Base-by-base conservation (phyloP, 2,113 vertebrate species). In the Tamias sibiricus region DNA sequence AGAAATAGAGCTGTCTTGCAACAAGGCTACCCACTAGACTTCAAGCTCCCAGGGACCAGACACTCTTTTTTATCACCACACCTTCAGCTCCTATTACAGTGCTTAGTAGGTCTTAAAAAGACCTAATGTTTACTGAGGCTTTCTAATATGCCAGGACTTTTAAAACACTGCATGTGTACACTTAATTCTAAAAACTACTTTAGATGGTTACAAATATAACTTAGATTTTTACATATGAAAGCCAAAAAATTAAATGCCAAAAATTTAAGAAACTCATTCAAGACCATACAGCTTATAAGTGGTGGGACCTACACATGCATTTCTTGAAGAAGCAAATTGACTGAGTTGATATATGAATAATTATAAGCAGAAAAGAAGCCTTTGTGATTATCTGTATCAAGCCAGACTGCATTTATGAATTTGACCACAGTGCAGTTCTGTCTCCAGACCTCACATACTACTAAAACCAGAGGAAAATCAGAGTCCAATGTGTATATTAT, bases 381-480 rank as follows among this genome's bases (percentile, higher is more conserved):
- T 75, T 6, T 84, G 10, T 49, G 44, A 68, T 66, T 74, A 4
- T 76, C 44, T 49, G 28, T 76, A 64, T 97, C 37, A 76, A 69
- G 59, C 30, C 24, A 71, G 26, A 69, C 22, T 94, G 17, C 44
- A 92, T 30, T 66, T 75, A 87, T 3, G 20, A 87, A 47, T 83
- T 89, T 91, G 37, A 91, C 66, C 8, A 54, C 4, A 64, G 8
- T 69, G 32, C 24, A 77, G 4, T 77, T 77, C 62, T 74, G 14
- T 76, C 54, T 44, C 32, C 42, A 52, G 72, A 79, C 32, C 19
- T 95, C 24, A 68, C 11, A 40, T 30, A 37, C 13, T 83, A 66
- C 22, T 40, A 77, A 95, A 97, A 87, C 35, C 19, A 87, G 54
- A 90, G 20, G 11, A 64, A 95, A 93, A 79, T 30, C 54, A 83